Conservation (phyloP, 2,888 invertebrate genomes). For the Melolontha melolontha region DNA sequence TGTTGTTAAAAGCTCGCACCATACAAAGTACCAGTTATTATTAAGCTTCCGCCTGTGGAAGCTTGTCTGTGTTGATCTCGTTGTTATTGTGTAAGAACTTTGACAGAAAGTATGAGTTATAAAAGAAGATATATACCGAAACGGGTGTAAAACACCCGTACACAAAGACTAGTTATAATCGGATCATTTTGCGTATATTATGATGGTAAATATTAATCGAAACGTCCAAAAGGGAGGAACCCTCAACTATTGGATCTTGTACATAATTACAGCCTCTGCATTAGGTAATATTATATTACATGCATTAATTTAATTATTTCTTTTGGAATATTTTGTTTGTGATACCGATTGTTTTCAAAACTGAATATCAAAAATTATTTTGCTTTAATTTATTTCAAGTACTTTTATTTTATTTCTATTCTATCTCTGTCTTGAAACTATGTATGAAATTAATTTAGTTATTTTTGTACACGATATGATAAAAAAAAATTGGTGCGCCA, state of each 20-base stretch:
- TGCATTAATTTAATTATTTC: no score
- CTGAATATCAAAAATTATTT: no score
- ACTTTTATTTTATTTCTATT: no score
- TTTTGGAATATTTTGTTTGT: neutral
- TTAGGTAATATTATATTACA: slow-evolving; percentile 13
- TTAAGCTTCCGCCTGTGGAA: no score
- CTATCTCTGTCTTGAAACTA: neutral
- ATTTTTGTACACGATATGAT: slow-evolving; percentile 11
- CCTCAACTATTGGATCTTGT: slow-evolving; percentile 30
- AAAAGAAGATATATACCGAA: slow-evolving; percentile 60
- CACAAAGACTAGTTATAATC: slow-evolving; percentile 19
- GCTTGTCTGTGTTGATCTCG: neutral
- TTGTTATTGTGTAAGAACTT: slow-evolving; percentile 4
- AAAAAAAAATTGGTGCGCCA: slow-evolving; percentile 16
- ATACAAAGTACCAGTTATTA: no score
- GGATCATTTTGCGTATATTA: slow-evolving; percentile 4
- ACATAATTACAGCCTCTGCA: neutral
- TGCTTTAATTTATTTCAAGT: no score
- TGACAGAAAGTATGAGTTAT: slow-evolving; percentile 58
- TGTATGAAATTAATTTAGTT: slow-evolving; percentile 6
- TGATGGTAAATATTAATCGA: slow-evolving; percentile 24
- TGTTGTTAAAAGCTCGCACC: no score
- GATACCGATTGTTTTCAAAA: neutral
- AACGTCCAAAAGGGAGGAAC: slow-evolving; percentile 33
- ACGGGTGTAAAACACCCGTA: slow-evolving; percentile 51